Conservation (phyloP, 2,797 vertebrate genomes). For the Denticeps clupeoides region DNA sequence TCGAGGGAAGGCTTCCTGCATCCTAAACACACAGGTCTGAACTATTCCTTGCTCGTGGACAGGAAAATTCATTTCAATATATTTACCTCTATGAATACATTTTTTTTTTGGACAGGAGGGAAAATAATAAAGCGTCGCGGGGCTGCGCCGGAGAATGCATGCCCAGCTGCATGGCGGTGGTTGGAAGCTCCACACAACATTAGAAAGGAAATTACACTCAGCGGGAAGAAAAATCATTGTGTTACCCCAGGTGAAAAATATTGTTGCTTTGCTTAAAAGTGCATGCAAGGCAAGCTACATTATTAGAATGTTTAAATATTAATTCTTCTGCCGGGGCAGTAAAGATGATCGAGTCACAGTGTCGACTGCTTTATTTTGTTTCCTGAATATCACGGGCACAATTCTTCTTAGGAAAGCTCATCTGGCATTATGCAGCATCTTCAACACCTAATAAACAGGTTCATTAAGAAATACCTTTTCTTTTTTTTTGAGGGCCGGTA, state of each 20-base stretch:
- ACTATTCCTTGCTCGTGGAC: constrained; percentile 49
- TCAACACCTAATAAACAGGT: constrained; percentile 4
- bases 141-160: constrained; percentile 32
- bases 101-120: constrained; percentile 30
- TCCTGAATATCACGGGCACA: constrained; percentile 63
- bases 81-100: constrained; percentile 71
- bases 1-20: constrained; percentile 42
- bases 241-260: constrained; percentile 91
- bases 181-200: constrained; percentile 56
- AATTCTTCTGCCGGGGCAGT: constrained; percentile 94
- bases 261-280: constrained; percentile 89
- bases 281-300: constrained; percentile 91
- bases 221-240: constrained; percentile 68
- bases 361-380: constrained; percentile 76
- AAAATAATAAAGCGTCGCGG: constrained; percentile 51
- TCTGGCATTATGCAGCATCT: background rate
- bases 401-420: constrained; percentile 24
- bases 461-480: too few relatives aligned
- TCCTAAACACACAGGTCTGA: constrained; percentile 40
- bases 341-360: constrained; percentile 92
- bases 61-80: constrained; percentile 64
- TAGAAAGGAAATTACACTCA: constrained; percentile 70
- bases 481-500: too few relatives aligned
- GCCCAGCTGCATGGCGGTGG: constrained; percentile 32
- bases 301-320: constrained; percentile 99